Evolutionary conservation across 2,888 invertebrate species (phyloP), one percentile per base, ranked within the genome.

Genomic region (Tyria jacobaeae): DNA sequence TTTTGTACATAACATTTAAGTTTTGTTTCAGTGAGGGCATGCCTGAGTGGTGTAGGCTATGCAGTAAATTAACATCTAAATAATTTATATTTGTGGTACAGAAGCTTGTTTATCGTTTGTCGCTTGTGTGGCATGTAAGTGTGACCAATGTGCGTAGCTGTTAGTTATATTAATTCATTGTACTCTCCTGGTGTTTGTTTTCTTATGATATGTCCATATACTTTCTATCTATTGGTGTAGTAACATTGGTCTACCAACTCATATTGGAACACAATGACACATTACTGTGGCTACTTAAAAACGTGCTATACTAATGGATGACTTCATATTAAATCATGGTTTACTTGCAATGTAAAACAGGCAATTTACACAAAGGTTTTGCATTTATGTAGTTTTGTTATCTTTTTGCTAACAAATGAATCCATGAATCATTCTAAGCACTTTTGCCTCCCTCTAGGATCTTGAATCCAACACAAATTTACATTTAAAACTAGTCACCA

Each of bases 1-100:
- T 66, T 54, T 66, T 70, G 66, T 72, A 70, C 57, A 73, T 72
- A 64, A 48, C 65, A 66, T 54, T 72, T 70, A 52, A 66, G 57
- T 71, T 69, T 70, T 62, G 57, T 49, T 54, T 63, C 54, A 25
- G 48, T 61, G 59, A 70, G 73, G 62, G 57, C 75, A 68, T 66
- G 73, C 21, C 57, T 70, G 72, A 48, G 56, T 17, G 21, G 47
- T 24, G 34, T 44, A 69, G 74, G 79, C 77, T 81, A 75, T 73
- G 80, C 75, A 79, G 17, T 75, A 78, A 78, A 78, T 74, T 70
- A 80, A 83, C 79, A 83, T 79, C 78, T 75, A 81, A 80, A 78
- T 80, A 80, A 77, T 78, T 68, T 78, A 78, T 81, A 52, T 61
- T 61, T 39, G 48, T 49, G 61, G 59, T 44, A 57, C 49, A 27